Conservation (phyloP, 1,140 invertebrate genomes). For the Drosophila sp. region DNA sequence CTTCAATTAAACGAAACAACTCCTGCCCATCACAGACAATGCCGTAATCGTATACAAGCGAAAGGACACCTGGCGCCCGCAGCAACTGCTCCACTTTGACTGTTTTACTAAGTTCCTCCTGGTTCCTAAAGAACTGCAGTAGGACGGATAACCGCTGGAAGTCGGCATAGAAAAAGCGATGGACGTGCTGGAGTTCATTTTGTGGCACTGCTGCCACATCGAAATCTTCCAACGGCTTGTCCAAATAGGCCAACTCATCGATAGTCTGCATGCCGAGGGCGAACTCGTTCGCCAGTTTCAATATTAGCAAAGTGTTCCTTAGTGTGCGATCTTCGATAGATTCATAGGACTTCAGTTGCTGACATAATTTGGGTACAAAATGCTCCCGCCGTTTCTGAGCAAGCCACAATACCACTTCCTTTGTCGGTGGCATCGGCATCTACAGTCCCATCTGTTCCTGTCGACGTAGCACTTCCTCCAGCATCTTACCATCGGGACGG, state of each 20-base stretch:
- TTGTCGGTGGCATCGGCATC: constrained; percentile 24
- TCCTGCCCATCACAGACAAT: constrained; percentile 54
- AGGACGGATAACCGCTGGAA: constrained; percentile 66
- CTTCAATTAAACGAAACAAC: constrained; percentile 46
- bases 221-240: constrained; percentile 44
- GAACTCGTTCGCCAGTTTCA: constrained; percentile 72
- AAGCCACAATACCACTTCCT: constrained; percentile 57
- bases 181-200: constrained; percentile 53
- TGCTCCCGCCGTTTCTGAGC: constrained; percentile 43
- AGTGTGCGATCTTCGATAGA: constrained; percentile 50
- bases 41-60: constrained; percentile 62
- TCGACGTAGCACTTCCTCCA: constrained; percentile 34
- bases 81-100: constrained; percentile 65
- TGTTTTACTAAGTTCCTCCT: constrained; percentile 34
- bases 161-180: constrained; percentile 71
- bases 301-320: constrained; percentile 66
- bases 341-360: constrained; percentile 53
- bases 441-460: constrained; percentile 18
- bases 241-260: constrained; percentile 59
- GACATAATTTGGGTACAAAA: constrained; percentile 63
- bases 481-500: constrained; percentile 37
- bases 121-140: constrained; percentile 58
- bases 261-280: constrained; percentile 50
- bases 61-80: constrained; percentile 48
- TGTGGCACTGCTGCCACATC: constrained; percentile 29